Evolutionary conservation across 2,113 vertebrate genomes (phyloP).

Genomic region (Stictonetta naevosa): DNA sequence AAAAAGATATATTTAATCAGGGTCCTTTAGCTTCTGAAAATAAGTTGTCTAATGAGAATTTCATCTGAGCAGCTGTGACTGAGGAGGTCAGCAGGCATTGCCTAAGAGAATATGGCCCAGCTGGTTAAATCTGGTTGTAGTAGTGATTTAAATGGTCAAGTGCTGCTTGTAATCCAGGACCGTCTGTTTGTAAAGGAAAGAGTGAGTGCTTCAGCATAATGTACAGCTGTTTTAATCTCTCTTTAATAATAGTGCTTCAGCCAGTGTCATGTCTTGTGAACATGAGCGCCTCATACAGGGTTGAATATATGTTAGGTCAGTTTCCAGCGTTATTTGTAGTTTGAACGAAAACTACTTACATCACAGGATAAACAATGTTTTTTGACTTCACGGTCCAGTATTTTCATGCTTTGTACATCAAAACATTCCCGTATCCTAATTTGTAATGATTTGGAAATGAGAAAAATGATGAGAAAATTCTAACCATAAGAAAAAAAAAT

Average conservation of each 20-base stretch:
- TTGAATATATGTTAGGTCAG: constrained; percentile 50
- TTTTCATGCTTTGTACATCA: neutral
- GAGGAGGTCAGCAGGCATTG: constrained; percentile 83
- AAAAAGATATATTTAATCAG: constrained; percentile 81
- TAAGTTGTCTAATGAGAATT: constrained; percentile 85
- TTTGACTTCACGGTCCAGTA: neutral
- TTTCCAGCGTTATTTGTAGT: constrained; percentile 21
- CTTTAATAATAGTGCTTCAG: constrained; percentile 91
- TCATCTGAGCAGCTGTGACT: constrained; percentile 82
- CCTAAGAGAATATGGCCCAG: constrained; percentile 92
- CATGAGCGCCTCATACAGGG: constrained; percentile 74
- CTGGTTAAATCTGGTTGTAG: constrained; percentile 94
- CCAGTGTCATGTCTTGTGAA: constrained; percentile 84
- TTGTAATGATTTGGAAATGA: neutral
- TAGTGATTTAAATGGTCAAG: constrained; percentile 97
- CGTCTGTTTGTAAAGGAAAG: constrained; percentile 90
- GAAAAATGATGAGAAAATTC: neutral
- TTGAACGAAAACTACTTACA: neutral
- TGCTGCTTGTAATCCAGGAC: constrained; percentile 93
- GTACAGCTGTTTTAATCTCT: constrained; percentile 98
- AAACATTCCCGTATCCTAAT: neutral
- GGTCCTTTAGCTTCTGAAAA: constrained; percentile 79
- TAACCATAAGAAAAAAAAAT: neutral
- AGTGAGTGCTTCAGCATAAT: constrained; percentile 90
- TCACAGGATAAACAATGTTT: neutral